Evolutionary conservation across 1,140 invertebrate species (phyloP).

Genomic region (Apis florea): DNA sequence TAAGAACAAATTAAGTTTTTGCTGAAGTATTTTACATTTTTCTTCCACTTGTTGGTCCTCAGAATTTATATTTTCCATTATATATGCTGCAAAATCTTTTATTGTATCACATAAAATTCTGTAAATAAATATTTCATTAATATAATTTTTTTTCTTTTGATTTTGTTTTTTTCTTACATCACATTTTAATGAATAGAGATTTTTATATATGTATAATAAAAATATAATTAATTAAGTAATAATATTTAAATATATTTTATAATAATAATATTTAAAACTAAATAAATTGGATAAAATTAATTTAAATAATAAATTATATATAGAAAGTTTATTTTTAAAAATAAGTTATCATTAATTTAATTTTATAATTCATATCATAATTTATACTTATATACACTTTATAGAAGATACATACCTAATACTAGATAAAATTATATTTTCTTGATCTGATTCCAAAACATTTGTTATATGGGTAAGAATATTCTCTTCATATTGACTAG

Average conservation of each 20-base stretch:
- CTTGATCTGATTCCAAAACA: slow-evolving; percentile 92
- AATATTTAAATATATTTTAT: slow-evolving; percentile 11
- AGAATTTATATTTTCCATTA: slow-evolving; percentile 81
- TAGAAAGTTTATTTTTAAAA: neutral
- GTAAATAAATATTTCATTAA: slow-evolving; percentile 46
- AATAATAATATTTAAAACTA: slow-evolving; percentile 9
- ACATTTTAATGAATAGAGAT: neutral
- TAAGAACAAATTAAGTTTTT: slow-evolving; percentile 89
- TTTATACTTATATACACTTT: neutral
- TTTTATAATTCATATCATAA: neutral
- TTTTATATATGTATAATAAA: slow-evolving; percentile 4
- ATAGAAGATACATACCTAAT: slow-evolving; percentile 84
- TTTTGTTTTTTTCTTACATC: neutral
- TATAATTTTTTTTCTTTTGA: neutral
- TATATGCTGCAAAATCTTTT: slow-evolving; percentile 87
- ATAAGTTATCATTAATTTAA: neutral
- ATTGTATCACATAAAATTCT: slow-evolving; percentile 90
- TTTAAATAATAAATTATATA: neutral
- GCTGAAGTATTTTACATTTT: slow-evolving; percentile 88
- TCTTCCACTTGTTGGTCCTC: slow-evolving; percentile 83
- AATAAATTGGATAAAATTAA: neutral
- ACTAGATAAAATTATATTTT: slow-evolving; percentile 87
- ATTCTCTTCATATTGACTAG: slow-evolving; percentile 88
- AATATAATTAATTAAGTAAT: slow-evolving; percentile 1
- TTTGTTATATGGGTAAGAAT: slow-evolving; percentile 91